These are phyloP conservation scores for Drosophila melanosoma DNA, from an alignment of 2,888 invertebrate species.

Conservation along the genomic window DNA sequence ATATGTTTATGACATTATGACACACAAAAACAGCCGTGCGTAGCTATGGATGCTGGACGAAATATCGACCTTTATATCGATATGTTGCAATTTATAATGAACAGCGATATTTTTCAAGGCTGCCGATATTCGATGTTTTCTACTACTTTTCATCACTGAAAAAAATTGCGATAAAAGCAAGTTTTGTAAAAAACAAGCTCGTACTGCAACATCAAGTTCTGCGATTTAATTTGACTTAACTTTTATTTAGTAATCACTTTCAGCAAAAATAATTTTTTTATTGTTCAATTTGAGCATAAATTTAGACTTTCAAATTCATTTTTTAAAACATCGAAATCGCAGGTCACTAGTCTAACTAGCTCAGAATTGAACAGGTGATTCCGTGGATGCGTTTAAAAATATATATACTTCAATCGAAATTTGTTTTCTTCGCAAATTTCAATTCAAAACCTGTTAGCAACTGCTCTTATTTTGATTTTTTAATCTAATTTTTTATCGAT, in stretches of 20 bases:
- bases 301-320: neutral
- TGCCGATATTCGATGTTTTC: neutral
- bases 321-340: slow-evolving; percentile 7
- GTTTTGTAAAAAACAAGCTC: neutral
- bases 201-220: neutral
- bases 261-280: neutral
- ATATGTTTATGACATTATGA: slow-evolving; percentile 34
- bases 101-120: neutral
- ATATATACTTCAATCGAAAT: neutral
- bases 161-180: neutral
- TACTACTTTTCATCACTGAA: neutral
- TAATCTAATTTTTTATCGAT: slow-evolving; percentile 31
- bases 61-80: slow-evolving; percentile 18
- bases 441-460: neutral
- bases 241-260: neutral
- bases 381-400: neutral
- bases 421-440: neutral
- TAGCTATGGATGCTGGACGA: neutral
- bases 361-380: neutral
- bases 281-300: neutral
- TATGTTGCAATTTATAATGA: neutral
- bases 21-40: slow-evolving; percentile 41
- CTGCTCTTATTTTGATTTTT: slow-evolving; percentile 5
- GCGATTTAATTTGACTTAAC: neutral
- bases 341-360: slow-evolving; percentile 2